Evolutionary conservation across 2,797 vertebrate genomes (phyloP).

Genomic region (Sebastes cheni): DNA sequence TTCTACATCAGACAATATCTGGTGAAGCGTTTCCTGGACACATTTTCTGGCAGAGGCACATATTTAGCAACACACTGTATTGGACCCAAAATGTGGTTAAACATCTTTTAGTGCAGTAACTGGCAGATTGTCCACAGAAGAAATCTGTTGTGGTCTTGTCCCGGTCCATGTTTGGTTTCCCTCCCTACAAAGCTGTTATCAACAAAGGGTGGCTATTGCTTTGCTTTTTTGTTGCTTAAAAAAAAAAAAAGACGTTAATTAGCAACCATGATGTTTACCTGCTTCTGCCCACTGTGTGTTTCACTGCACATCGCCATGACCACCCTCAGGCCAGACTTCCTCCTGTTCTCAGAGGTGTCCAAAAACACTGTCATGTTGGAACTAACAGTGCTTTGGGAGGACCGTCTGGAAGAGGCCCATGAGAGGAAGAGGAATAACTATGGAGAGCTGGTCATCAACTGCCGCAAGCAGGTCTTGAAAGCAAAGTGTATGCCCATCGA

Average conservation of each 20-base stretch:
- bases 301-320: no score
- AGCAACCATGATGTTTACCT: background rate
- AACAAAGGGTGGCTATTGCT: background rate
- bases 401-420: no score
- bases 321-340: no score
- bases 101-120: background rate
- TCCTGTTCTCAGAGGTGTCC: no score
- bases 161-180: background rate
- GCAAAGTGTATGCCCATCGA: no score
- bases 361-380: no score
- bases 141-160: background rate
- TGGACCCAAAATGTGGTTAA: conserved; percentile 10
- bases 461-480: no score
- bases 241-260: background rate
- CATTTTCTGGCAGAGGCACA: conserved; percentile 1
- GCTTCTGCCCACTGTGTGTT: background rate
- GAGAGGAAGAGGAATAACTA: background rate
- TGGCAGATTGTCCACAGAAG: background rate
- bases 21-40: background rate
- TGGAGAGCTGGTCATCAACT: no score
- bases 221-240: background rate
- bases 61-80: background rate
- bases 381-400: no score
- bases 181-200: background rate
- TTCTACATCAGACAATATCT: conserved; percentile 8